Conservation (phyloP, 2,888 invertebrate genomes). For the Syrphus vitripennis region DNA sequence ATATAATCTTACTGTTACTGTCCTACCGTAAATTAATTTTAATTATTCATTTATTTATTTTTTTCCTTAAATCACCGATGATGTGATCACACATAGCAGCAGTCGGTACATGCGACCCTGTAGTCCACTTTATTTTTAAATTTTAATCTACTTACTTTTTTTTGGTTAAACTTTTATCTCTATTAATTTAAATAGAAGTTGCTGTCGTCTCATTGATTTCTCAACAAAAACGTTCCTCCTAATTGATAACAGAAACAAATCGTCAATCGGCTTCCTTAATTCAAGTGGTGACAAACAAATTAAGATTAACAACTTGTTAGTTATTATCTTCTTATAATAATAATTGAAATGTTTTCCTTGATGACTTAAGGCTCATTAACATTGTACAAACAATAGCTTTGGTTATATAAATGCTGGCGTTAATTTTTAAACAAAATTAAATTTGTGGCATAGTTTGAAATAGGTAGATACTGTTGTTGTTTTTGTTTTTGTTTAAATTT, state of each 20-base stretch:
- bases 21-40: too few relatives aligned
- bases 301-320: slow-evolving; percentile 38
- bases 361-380: background rate
- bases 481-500: background rate
- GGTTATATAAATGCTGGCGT: background rate
- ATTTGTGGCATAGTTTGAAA: background rate
- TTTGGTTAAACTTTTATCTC: too few relatives aligned
- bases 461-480: background rate
- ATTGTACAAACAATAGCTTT: background rate
- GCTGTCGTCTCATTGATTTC: background rate
- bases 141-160: too few relatives aligned
- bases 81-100: too few relatives aligned
- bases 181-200: background rate
- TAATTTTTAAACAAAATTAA: slow-evolving; percentile 11
- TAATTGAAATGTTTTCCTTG: background rate
- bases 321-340: background rate
- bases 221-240: background rate
- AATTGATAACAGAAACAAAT: slow-evolving; percentile 44
- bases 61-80: too few relatives aligned
- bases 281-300: slow-evolving; percentile 43
- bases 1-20: too few relatives aligned
- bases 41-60: too few relatives aligned
- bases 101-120: too few relatives aligned
- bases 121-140: too few relatives aligned
- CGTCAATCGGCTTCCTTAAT: slow-evolving; percentile 30